phyloP scores from a whole-genome alignment of 2,888 invertebrate genomes.

The Actias luna region DNA sequence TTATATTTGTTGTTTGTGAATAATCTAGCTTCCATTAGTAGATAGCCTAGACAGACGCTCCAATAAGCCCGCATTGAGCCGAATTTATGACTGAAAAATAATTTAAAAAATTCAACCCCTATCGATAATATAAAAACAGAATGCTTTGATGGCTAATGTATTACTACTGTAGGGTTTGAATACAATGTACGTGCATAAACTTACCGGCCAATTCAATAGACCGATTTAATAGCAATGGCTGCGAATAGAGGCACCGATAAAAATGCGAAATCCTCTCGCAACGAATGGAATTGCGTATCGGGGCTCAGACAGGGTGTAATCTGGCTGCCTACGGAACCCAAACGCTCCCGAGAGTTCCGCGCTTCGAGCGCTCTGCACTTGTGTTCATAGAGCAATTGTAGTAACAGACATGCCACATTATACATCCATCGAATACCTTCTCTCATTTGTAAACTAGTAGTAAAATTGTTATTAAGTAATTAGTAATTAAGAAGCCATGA shows the following conservation, averaged over 20 bases:
- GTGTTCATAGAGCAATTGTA: slow-evolving; percentile 49
- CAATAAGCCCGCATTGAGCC: too few species aligned
- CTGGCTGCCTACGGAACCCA: slow-evolving; percentile 74
- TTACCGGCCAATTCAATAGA: slow-evolving; percentile 29
- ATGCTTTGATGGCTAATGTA: not conserved
- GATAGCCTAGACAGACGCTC: too few species aligned
- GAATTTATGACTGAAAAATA: not conserved
- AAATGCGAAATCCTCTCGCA: slow-evolving; percentile 74
- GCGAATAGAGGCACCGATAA: slow-evolving; percentile 63
- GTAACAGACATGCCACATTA: too few species aligned
- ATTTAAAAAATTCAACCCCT: not conserved
- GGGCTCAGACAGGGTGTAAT: slow-evolving; percentile 79
- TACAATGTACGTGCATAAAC: slow-evolving; percentile 23
- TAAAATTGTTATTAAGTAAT: too few species aligned
- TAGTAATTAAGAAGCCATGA: too few species aligned
- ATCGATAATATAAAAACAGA: not conserved
- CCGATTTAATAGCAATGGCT: slow-evolving; percentile 62
- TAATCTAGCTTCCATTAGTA: too few species aligned
- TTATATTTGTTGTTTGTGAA: too few species aligned
- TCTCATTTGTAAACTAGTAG: too few species aligned
- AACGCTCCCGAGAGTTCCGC: slow-evolving; percentile 69
- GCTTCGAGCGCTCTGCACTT: slow-evolving; percentile 55
- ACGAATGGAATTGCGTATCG: slow-evolving; percentile 77
- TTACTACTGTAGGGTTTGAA: not conserved
- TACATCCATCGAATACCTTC: too few species aligned